Base-by-base conservation (phyloP, 2,888 invertebrate genomes). In the Syrphus vitripennis region DNA sequence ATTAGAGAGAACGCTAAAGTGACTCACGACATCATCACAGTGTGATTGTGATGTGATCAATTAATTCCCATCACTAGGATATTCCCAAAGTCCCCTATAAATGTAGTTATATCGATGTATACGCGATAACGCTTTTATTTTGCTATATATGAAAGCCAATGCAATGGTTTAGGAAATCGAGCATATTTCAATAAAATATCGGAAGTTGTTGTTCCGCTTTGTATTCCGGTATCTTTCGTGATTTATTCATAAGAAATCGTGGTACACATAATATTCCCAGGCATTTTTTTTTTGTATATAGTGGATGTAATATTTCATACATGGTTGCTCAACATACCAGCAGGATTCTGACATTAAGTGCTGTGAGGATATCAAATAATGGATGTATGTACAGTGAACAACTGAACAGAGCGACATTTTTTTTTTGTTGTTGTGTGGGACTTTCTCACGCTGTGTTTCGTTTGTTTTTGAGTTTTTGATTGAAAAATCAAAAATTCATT, bases 151-250 rank as follows among this genome's bases (percentile, higher is more conserved):
- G 16, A 37, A 19, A 31, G 14, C 7, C 26, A 10, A 40, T 21
- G 24, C 61, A 24, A n/a, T n/a, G 37, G 61, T 21, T 34, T 9
- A 67, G 65, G 34, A 76, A 55, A 75, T 42, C 26, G 14, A 21
- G 24, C 50, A n/a, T 26, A 31, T 75, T 75, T 21, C 21, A 70
- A 50, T 61, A 34, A 19, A 70, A 76, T 69, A 80, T 80, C 72
- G 84, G 84, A 80, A 80, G 84, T 80, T 67, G 74, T 69, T 83
- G 50, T 80, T 80, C 71, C 63, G 67, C 69, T 61, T 72, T 59
- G 45, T 76, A 67, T 80, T 84, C 72, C 59, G 71, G 69, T 83
- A 40, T 71, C 65, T 42, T 61, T 63, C 34, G 59, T 77, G 65
- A 57, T 83, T 77, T 83, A 31, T 65, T 53, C 61, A 63, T 69